A percentile compares a stretch with the other conserved stretches of the same genome.
These are phyloP conservation scores for Goniozus legneri DNA, from an alignment of 1,140 invertebrate genomes.

Conservation along the genomic window DNA sequence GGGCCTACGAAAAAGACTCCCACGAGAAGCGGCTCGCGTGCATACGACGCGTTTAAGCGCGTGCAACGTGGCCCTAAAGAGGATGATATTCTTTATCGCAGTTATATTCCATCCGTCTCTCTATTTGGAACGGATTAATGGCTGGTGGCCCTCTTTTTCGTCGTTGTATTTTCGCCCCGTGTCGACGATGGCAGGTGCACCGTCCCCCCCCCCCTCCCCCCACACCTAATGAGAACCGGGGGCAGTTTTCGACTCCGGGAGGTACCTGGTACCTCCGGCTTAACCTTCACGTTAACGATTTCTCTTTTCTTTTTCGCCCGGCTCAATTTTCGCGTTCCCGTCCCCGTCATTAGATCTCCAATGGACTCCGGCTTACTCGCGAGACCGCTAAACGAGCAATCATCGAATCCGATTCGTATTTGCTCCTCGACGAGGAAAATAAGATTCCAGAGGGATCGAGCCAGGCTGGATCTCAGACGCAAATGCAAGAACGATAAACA, in stretches of 20 bases:
- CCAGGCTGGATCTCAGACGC: too few species aligned
- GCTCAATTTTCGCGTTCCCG: too few species aligned
- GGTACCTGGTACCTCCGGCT: conserved; percentile 8
- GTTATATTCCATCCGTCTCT: conserved; percentile 25
- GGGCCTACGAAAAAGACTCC: too few species aligned
- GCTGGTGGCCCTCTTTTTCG: conserved; percentile 9
- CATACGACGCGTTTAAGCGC: conserved; percentile 42
- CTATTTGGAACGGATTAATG: conserved; percentile 28
- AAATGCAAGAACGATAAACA: too few species aligned
- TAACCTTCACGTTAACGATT: too few species aligned
- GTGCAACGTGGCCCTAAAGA: conserved; percentile 23
- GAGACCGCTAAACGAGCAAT: too few species aligned
- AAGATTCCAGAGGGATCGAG: too few species aligned
- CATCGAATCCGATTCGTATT: too few species aligned
- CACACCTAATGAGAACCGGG: conserved; percentile 3
- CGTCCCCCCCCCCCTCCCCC: background rate
- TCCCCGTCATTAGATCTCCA: too few species aligned
- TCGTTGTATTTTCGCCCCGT: conserved; percentile 5
- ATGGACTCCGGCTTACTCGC: too few species aligned
- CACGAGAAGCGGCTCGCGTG: conserved; percentile 28
- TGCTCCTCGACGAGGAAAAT: too few species aligned
- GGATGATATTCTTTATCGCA: conserved; percentile 31
- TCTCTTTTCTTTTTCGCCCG: too few species aligned
- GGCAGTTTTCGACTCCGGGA: background rate
- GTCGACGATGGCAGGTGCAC: conserved; percentile 30